Percentiles rank a stretch among this genome's conserved stretches.
Conservation (phyloP, 1,140 invertebrate genomes). For the Rhysida immarginata region DNA sequence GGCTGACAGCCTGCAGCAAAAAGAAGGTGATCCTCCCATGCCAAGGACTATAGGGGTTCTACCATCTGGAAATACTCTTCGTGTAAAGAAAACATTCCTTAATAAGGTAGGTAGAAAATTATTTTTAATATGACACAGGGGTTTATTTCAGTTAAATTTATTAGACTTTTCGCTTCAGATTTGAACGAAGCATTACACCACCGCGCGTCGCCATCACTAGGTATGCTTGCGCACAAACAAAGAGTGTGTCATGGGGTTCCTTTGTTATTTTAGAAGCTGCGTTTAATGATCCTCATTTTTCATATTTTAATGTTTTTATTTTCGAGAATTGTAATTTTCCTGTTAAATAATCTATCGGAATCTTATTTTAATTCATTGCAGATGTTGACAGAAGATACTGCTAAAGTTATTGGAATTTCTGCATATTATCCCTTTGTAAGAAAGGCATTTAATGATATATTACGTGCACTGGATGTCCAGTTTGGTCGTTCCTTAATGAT, state of each 20-base stretch:
- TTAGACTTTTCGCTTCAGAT: background rate
- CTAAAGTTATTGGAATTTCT: slow-evolving; percentile 86
- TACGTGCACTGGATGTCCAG: slow-evolving; percentile 86
- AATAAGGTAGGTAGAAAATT: slow-evolving; percentile 46
- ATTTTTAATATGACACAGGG: background rate
- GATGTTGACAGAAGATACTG: slow-evolving; percentile 89
- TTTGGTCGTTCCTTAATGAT: slow-evolving; percentile 90
- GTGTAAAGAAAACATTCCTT: slow-evolving; percentile 90
- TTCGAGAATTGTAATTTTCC: too few species aligned
- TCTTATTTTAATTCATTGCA: too few species aligned
- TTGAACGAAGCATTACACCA: too few species aligned
- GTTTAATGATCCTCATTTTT: too few species aligned
- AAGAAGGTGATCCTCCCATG: slow-evolving; percentile 94
- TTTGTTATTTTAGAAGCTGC: too few species aligned
- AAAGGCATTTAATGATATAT: slow-evolving; percentile 88
- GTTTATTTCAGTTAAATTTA: background rate
- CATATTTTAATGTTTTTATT: too few species aligned
- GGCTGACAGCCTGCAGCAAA: slow-evolving; percentile 94
- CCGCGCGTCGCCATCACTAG: too few species aligned
- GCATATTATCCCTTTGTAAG: slow-evolving; percentile 90
- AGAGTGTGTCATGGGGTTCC: too few species aligned
- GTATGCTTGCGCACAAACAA: too few species aligned
- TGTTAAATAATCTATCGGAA: too few species aligned
- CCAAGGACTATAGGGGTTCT: slow-evolving; percentile 82
- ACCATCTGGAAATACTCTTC: slow-evolving; percentile 83